Evolutionary conservation across 1,140 invertebrate species (phyloP).

Genomic region (Drosophila eugracilis): DNA sequence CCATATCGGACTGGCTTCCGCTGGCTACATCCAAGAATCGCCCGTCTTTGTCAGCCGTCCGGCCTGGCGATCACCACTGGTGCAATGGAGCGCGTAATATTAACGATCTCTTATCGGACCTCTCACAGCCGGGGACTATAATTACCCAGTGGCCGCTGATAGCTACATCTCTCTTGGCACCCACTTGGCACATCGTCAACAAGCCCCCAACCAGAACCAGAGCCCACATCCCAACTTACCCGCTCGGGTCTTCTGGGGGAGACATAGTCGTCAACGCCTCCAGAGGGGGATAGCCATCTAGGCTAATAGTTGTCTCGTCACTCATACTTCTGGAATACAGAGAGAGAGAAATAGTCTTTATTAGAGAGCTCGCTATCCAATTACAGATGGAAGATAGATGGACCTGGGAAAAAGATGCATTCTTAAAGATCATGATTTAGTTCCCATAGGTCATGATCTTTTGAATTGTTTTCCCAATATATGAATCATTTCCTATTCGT

Average conservation of each 20-base stretch:
- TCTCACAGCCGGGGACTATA: conserved; percentile 60
- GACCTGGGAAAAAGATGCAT: background rate
- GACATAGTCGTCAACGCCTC: conserved; percentile 32
- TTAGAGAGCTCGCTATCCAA: background rate
- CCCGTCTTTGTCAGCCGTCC: conserved; percentile 37
- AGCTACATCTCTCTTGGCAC: conserved; percentile 49
- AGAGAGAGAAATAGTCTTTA: background rate
- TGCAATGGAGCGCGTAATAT: conserved; percentile 77
- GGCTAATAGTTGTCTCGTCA: conserved; percentile 50
- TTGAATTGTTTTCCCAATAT: background rate
- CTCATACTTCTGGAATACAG: conserved; percentile 45
- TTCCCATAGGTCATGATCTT: background rate
- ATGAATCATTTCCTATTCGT: conserved; percentile 3
- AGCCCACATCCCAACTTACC: conserved; percentile 47
- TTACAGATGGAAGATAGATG: background rate
- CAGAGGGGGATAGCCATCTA: conserved; percentile 29
- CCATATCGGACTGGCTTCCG: conserved; percentile 57
- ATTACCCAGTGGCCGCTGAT: conserved; percentile 65
- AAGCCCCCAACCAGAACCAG: background rate
- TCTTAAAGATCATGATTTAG: background rate
- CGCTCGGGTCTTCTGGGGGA: conserved; percentile 53
- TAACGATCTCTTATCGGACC: conserved; percentile 79
- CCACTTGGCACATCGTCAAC: conserved; percentile 18
- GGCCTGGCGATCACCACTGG: conserved; percentile 17
- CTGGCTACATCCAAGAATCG: conserved; percentile 34